A percentile compares a stretch with the other conserved stretches of the same genome.
These are phyloP conservation scores for Bombyx huttoni DNA, from an alignment of 2,888 invertebrate species.

Conservation along the genomic window DNA sequence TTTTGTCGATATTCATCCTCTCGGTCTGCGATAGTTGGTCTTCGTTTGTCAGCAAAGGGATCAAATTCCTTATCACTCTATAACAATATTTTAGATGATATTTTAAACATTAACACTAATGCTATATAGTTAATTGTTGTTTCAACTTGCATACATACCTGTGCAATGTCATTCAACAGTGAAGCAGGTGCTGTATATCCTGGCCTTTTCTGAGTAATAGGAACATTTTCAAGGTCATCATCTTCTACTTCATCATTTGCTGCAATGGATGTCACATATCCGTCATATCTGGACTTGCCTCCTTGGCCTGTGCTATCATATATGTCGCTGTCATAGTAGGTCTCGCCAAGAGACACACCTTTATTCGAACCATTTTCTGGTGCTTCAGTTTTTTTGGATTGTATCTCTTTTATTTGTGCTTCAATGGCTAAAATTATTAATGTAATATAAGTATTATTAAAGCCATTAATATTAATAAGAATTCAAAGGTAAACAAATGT, in stretches of 20 bases:
- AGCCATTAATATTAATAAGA: too few species aligned
- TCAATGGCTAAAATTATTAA: slow-evolving; percentile 84
- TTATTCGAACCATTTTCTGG: slow-evolving; percentile 77
- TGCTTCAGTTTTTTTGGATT: slow-evolving; percentile 86
- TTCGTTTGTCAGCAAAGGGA: slow-evolving; percentile 92
- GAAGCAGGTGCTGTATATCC: slow-evolving; percentile 91
- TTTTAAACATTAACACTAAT: background rate
- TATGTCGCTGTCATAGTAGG: slow-evolving; percentile 93
- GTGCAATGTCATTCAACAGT: slow-evolving; percentile 90
- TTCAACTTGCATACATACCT: slow-evolving; percentile 75
- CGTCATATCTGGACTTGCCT: slow-evolving; percentile 87
- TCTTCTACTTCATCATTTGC: slow-evolving; percentile 97
- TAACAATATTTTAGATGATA: slow-evolving; percentile 11
- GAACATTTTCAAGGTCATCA: slow-evolving; percentile 87
- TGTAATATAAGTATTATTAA: slow-evolving; percentile 8
- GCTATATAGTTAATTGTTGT: too few species aligned
- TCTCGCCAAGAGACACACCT: slow-evolving; percentile 89
- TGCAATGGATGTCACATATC: slow-evolving; percentile 96
- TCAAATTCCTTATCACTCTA: slow-evolving; percentile 94
- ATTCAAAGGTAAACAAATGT: too few species aligned
- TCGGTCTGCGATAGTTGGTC: slow-evolving; percentile 93
- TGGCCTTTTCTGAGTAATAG: slow-evolving; percentile 80
- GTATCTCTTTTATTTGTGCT: slow-evolving; percentile 93
- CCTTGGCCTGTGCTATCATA: slow-evolving; percentile 81
- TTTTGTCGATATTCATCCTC: slow-evolving; percentile 97